Conservation (phyloP, 2,113 vertebrate genomes). For the Cynocephalus volans region DNA sequence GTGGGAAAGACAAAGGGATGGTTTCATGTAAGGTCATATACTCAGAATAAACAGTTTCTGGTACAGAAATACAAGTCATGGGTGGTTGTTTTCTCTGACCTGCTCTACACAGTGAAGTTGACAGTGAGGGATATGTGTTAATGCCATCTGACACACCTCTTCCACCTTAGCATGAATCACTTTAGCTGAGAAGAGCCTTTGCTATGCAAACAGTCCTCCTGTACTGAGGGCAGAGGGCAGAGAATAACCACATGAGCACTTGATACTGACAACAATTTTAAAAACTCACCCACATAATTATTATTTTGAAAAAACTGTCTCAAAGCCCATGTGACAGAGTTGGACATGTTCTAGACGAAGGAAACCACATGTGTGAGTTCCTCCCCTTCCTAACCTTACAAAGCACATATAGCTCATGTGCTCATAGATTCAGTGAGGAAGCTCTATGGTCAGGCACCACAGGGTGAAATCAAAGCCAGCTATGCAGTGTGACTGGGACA, state of each 20-base stretch:
- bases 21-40: neutral
- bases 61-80: neutral
- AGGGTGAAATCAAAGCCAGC: neutral
- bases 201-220: neutral
- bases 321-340: neutral
- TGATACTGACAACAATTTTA: neutral
- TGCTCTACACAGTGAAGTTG: neutral
- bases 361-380: neutral
- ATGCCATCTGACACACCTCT: neutral
- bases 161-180: neutral
- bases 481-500: accelerated
- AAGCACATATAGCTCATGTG: neutral
- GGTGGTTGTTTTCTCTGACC: neutral
- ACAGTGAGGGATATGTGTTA: neutral
- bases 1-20: neutral
- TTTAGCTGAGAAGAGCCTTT: neutral
- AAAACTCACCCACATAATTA: neutral
- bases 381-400: neutral
- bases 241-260: neutral
- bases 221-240: neutral
- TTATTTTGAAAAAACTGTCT: neutral
- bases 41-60: neutral
- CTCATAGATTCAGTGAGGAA: neutral
- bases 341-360: neutral
- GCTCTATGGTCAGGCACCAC: neutral